Base-by-base conservation (phyloP, 2,888 invertebrate genomes). In the Baronia brevicornis region DNA sequence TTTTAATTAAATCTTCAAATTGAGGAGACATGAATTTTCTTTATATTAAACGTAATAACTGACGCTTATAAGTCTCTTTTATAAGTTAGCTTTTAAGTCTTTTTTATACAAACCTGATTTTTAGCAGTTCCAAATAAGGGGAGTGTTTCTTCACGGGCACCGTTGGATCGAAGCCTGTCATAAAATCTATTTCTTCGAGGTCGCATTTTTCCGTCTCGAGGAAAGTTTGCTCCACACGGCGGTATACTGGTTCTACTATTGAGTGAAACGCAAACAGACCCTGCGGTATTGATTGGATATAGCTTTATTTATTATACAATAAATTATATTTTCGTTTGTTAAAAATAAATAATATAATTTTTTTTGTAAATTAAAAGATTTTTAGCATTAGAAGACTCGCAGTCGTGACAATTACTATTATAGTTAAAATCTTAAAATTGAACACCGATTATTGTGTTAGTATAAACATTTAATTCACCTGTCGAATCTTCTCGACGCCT, bases 151-250 rank as follows among this genome's bases (percentile, higher is more conserved):
- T 58, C 10, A 73, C 58, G 0, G 80, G 80, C 3, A 65, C 55
- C 28, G 55, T 58, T 0, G 66, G 60, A 7, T 64, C 54, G 9
- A 66, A 58, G 1, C 53, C 58, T 33, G 63, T 68, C 31, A 73
- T 25, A 10, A 52, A 71, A 39, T 73, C 71, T 1, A 88, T 73
- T 40, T 86, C 86, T 42, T 71, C 72, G 5, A 88, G 59, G 22
- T 86, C 86, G 36, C 88, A 88, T 41, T 88, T 88, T 46, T 88
- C 88, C 2, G 60, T 71, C 44, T 87, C 87, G n/a, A 65, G 50
- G 41, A 78, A 88, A 0, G 87, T 87, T 21, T 84, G 66, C 30
- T 86, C 84, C 3, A 87, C 71, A 15, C 80, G 58, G 5, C 82
- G 70, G 55, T 87, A 87, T 0, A 84, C 69, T 4, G 78, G 59